Base-by-base conservation (phyloP, 2,888 invertebrate species). In the Leptopilina syphax region DNA sequence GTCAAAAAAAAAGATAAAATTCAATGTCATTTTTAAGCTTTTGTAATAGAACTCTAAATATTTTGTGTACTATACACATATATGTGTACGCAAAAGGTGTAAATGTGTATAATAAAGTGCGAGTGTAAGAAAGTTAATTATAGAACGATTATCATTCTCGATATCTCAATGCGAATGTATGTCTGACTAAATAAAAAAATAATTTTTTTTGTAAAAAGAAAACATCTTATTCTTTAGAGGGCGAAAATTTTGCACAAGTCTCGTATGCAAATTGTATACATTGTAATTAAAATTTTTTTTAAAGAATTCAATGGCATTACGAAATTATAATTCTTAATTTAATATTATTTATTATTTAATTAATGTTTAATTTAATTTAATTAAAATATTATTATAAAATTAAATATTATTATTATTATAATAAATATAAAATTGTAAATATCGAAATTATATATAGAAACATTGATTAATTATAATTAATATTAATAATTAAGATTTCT, bases 141-240 rank as follows among this genome's bases (percentile, higher is more conserved):
- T 73, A 73, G 73, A 73, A 73, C 73, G 34, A 73, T 73, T 73
- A 73, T 73, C 73, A 34, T 73, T 34, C 63, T 24, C 9, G 73
- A 27, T 73, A 57, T 57, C 73, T 73, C 34, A 73, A 57, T 57
- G 65, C 47, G 65, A 65, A 44, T 77, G 65, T 27, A 47, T 50
- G 47, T n/a, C 18, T 63, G 10, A 3, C 18, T 12, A 9, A 65
- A 63, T 44, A 63, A 34, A 76, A 76, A 76, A 76, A 44, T 10
- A 9, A 10, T 47, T 3, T 24, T 18, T 18, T 13, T n/a, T 41
- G n/a, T 66, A 65, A 12, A 34, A 13, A 66, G 41, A 66, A 41
- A 18, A 24, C n/a, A 44, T 44, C 18, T 63, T 63, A 63, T 8
- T 63, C 3, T 12, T 24, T 18, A 8, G 24, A n/a, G 18, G 3